Evolutionary conservation across 1,140 invertebrate genomes (phyloP).

Genomic region (Drosophila tani): DNA sequence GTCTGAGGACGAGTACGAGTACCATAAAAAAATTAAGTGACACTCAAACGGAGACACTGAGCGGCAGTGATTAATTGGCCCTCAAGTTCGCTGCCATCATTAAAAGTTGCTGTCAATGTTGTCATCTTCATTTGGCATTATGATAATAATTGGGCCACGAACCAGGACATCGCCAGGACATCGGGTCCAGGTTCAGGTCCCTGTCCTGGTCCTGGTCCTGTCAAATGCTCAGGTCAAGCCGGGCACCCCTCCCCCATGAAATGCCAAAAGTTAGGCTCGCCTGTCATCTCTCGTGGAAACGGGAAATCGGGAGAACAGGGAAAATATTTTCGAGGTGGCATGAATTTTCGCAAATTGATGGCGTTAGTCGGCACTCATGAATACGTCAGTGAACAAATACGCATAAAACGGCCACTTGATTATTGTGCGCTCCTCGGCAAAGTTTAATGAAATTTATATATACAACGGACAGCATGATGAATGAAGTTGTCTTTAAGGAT

Average conservation of each 20-base stretch:
- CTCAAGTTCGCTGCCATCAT: conserved; percentile 61
- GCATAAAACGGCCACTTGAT: conserved; percentile 73
- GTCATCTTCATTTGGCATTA: conserved; percentile 82
- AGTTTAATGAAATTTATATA: conserved; percentile 79
- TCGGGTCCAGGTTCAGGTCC: conserved; percentile 18
- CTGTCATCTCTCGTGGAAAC: conserved; percentile 23
- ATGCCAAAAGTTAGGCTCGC: conserved; percentile 47
- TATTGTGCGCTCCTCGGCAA: conserved; percentile 42
- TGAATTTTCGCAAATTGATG: conserved; percentile 64
- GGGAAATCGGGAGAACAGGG: background rate
- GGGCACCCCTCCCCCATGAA: conserved; percentile 8
- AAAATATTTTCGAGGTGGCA: conserved; percentile 2
- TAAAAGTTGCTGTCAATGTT: conserved; percentile 76
- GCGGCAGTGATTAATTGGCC: conserved; percentile 77
- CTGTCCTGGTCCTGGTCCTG: conserved; percentile 34
- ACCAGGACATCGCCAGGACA: conserved; percentile 27
- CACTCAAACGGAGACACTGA: conserved; percentile 54
- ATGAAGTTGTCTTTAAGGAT: conserved; percentile 53
- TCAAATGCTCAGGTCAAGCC: conserved; percentile 57
- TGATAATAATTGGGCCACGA: conserved; percentile 74
- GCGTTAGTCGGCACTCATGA: conserved; percentile 69
- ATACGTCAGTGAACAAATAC: conserved; percentile 73
- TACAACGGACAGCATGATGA: conserved; percentile 70
- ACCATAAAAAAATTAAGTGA: conserved; percentile 75
- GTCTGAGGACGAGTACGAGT: conserved; percentile 46